Evolutionary conservation across 2,888 invertebrate genomes (phyloP).

Genomic region (Cryptus viduatorius): DNA sequence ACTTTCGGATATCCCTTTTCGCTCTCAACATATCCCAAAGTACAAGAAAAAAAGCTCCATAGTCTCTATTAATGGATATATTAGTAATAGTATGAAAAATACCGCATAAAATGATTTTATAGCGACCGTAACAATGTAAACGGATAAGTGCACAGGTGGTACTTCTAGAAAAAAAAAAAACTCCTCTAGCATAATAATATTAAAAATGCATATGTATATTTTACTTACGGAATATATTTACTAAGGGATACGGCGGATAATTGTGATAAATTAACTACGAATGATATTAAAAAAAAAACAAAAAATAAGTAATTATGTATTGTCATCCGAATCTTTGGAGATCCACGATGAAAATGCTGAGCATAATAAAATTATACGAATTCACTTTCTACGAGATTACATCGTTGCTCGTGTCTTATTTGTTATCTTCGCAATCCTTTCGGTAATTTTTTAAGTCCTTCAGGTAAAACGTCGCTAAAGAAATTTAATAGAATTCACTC

Average conservation of each 20-base stretch:
- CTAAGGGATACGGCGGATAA: constrained; percentile 53
- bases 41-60: constrained; percentile 10
- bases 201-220: constrained; percentile 60
- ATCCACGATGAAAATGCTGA: constrained; percentile 25
- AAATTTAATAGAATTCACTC: neutral
- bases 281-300: constrained; percentile 48
- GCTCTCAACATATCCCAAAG: constrained; percentile 48
- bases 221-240: constrained; percentile 61
- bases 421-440: neutral
- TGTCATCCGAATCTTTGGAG: constrained; percentile 34
- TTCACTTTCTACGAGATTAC: constrained; percentile 53
- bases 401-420: constrained; percentile 7
- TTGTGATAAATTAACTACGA: constrained; percentile 66
- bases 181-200: constrained; percentile 52
- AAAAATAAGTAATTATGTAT: constrained; percentile 7
- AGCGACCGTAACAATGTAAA: constrained; percentile 9
- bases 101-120: constrained; percentile 35
- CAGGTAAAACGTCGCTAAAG: neutral
- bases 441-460: neutral
- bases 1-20: constrained; percentile 11
- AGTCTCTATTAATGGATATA: constrained; percentile 28
- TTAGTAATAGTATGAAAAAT: constrained; percentile 23
- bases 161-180: constrained; percentile 27
- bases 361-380: constrained; percentile 58
- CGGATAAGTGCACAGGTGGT: constrained; percentile 39